These are phyloP conservation scores for Pterois miles DNA, from an alignment of 2,797 vertebrate species.

Conservation along the genomic window DNA sequence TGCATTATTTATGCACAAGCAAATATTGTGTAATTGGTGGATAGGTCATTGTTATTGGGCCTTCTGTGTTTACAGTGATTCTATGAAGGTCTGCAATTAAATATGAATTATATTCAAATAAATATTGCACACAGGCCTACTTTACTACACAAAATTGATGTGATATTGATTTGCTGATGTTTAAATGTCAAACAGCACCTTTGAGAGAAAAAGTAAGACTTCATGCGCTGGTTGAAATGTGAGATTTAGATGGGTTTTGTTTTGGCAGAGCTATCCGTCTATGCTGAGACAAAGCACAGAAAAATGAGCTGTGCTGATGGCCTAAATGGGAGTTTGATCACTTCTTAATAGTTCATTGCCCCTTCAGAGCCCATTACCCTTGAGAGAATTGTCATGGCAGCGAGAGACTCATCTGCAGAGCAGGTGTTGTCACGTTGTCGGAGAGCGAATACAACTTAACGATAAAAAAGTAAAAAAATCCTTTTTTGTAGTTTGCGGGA, in stretches of 20 bases:
- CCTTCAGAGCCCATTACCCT: constrained; percentile 54
- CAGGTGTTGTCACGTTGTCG: constrained; percentile 10
- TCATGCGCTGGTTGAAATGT: not conserved
- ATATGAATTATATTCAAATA: not conserved
- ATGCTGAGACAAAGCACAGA: constrained; percentile 18
- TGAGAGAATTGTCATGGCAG: constrained; percentile 23
- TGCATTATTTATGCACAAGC: not conserved
- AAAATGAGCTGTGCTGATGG: constrained; percentile 16
- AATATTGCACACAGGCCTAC: not conserved
- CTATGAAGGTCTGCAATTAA: not conserved
- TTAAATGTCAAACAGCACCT: not conserved
- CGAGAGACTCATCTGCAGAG: constrained; percentile 20
- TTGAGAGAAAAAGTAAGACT: not conserved
- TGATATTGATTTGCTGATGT: constrained; percentile 8
- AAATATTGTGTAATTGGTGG: not conserved
- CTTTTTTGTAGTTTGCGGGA: not conserved
- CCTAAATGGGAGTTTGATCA: constrained; percentile 61
- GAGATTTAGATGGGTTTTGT: not conserved
- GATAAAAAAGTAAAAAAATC: not conserved
- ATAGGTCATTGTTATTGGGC: not conserved
- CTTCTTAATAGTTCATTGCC: constrained; percentile 52
- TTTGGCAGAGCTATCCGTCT: constrained; percentile 7
- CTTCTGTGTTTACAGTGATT: not conserved
- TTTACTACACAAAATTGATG: not conserved
- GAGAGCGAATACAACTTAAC: not conserved